Base-by-base conservation (phyloP, 2,113 vertebrate genomes). In the Petroica traversi region DNA sequence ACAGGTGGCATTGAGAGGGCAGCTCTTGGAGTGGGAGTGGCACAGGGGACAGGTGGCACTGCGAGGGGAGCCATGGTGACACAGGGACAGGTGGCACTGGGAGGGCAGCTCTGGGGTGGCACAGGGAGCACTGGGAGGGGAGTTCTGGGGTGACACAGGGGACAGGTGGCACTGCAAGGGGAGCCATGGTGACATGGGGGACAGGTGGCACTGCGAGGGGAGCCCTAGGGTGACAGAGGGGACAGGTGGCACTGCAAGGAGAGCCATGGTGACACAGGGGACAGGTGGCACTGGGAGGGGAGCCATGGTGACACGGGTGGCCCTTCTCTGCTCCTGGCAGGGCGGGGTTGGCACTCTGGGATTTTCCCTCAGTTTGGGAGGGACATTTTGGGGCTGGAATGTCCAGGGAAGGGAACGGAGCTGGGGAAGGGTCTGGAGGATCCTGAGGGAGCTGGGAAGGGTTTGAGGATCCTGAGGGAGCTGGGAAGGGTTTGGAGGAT, bases 321-420 rank as follows among this genome's bases (percentile, higher is more conserved):
- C n/a, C 40, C 49, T 13, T 38, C 49, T 62, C 51, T 26, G 52
- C 51, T 48, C 77, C 59, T 24, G 46, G 8, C 13, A 11, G 5
- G 41, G 6, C 2, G 29, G 8, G 17, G 13, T 9, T 72, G 12
- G 52, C 29, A 4, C 55, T 67, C 41, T 0, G 3, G 5, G 14
- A 19, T 26, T 79, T 66, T 18, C 38, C 31, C 38, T 45, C 45
- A 17, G 31, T 6, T 38, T 23, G 4, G 29, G n/a, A 9, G 6
- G 58, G 41, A 28, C 12, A 15, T 19, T 64, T 33, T 46, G n/a
- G n/a, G 58, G 28, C 36, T 55, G 69, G 45, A 51, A 2, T 2
- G 31, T 10, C 36, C 45, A 12, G 45, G 23, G 34, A 48, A 55
- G 24, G 34, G 54, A 19, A 8, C 0, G 4, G 80, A 33, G 23